A percentile compares a stretch with the other conserved stretches of the same genome.
Conservation (phyloP, 2,797 vertebrate genomes). For the Lacerta bilineata region DNA sequence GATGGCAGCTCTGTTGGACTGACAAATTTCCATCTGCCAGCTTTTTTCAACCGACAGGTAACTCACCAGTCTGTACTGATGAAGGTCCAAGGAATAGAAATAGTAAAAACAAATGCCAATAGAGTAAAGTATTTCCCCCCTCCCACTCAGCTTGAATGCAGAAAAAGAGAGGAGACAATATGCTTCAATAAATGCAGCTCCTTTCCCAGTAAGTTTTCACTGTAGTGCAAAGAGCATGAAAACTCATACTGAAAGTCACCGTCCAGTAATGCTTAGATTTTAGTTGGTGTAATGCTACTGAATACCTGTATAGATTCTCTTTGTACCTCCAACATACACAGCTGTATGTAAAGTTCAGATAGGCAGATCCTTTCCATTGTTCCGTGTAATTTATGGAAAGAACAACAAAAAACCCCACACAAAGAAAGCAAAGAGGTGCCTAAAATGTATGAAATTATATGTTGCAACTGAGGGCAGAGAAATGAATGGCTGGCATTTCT, state of each 20-base stretch:
- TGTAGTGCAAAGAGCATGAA: not conserved
- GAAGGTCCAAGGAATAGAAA: slow-evolving; percentile 36
- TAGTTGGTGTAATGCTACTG: slow-evolving; percentile 10
- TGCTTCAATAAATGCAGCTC: not conserved
- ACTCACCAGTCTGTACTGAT: not conserved
- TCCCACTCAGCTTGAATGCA: not conserved
- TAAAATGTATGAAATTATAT: slow-evolving; percentile 19
- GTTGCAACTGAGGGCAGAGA: not conserved
- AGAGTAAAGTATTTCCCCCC: not conserved
- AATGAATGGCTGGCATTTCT: slow-evolving; percentile 38
- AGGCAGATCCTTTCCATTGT: not conserved
- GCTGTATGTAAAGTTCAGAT: slow-evolving; percentile 11
- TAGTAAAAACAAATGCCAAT: accelerated
- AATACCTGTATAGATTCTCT: not conserved
- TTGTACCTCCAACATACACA: not conserved
- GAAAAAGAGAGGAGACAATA: not conserved
- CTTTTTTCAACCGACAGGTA: not conserved
- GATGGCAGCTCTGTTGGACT: not conserved
- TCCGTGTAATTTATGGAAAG: not conserved
- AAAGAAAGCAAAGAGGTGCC: not conserved
- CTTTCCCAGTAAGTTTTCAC: slow-evolving; percentile 22
- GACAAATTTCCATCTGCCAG: not conserved
- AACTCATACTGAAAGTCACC: not conserved
- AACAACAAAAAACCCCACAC: not conserved
- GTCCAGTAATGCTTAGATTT: not conserved